Percentiles rank a stretch among this genome's conserved stretches.
phyloP scores from a whole-genome alignment of 2,113 vertebrate genomes.

The Cynocephalus volans region DNA sequence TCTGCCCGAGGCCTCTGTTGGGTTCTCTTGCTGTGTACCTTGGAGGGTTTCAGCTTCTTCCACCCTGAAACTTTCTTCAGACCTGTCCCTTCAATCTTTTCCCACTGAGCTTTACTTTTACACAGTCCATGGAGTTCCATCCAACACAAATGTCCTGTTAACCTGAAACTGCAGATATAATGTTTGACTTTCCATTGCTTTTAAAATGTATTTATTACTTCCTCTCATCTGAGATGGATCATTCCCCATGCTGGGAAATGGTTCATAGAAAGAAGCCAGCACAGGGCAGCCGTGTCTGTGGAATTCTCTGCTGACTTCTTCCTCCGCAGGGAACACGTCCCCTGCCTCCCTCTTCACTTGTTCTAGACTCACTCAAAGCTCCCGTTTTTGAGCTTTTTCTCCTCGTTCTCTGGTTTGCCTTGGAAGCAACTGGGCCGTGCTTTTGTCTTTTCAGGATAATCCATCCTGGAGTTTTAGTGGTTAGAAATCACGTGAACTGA shows the following conservation, averaged over 20 bases:
- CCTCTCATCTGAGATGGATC: not conserved
- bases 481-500: not conserved
- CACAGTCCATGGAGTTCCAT: not conserved
- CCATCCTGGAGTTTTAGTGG: not conserved
- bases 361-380: not conserved
- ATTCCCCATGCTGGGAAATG: not conserved
- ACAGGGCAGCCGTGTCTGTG: not conserved
- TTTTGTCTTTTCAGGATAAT: not conserved
- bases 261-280: not conserved
- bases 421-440: not conserved
- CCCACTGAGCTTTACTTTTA: not conserved
- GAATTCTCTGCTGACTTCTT: not conserved
- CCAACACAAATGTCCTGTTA: not conserved
- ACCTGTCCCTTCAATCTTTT: not conserved
- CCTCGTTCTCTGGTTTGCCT: not conserved
- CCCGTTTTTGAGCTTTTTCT: not conserved
- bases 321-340: not conserved
- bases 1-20: not conserved
- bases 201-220: not conserved
- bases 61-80: not conserved
- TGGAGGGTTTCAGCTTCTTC: not conserved
- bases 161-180: not conserved
- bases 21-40: not conserved
- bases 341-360: accelerated
- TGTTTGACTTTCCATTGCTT: not conserved